A percentile compares a stretch with the other conserved stretches of the same genome.
phyloP scores from a whole-genome alignment of 2,113 vertebrate genomes.

The Lagenorhynchus albirostris region DNA sequence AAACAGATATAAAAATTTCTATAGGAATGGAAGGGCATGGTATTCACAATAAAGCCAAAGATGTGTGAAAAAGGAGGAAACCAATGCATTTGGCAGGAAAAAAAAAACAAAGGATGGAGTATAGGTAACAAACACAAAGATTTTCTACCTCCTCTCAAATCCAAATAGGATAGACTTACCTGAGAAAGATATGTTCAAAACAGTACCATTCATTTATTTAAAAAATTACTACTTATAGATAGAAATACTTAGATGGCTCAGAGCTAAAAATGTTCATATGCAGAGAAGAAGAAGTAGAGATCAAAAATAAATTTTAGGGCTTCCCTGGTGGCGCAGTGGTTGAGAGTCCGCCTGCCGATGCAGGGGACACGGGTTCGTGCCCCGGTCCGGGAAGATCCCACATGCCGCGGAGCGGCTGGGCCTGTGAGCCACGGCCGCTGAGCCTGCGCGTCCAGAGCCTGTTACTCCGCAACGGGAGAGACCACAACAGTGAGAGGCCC shows the following conservation, averaged over 20 bases:
- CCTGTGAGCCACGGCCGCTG: too few relatives aligned
- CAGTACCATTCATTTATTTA: neutral
- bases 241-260: neutral
- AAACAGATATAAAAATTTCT: neutral
- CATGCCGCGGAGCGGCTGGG: too few relatives aligned
- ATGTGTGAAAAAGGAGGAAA: neutral
- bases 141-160: neutral
- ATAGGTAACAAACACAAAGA: neutral
- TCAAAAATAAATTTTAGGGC: constrained; percentile 8
- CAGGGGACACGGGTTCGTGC: too few relatives aligned
- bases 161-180: neutral
- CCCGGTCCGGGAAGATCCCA: too few relatives aligned
- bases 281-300: neutral
- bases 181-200: neutral
- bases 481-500: too few relatives aligned
- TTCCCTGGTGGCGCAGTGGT: too few relatives aligned
- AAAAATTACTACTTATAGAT: neutral
- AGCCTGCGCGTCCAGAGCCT: too few relatives aligned
- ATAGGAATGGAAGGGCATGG: neutral
- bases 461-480: too few relatives aligned
- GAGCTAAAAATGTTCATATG: neutral
- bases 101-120: neutral
- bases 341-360: too few relatives aligned
- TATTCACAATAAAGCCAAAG: neutral
- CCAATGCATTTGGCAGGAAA: neutral